Conservation (phyloP, 2,113 vertebrate species). For the Anthoscopus minutus region DNA sequence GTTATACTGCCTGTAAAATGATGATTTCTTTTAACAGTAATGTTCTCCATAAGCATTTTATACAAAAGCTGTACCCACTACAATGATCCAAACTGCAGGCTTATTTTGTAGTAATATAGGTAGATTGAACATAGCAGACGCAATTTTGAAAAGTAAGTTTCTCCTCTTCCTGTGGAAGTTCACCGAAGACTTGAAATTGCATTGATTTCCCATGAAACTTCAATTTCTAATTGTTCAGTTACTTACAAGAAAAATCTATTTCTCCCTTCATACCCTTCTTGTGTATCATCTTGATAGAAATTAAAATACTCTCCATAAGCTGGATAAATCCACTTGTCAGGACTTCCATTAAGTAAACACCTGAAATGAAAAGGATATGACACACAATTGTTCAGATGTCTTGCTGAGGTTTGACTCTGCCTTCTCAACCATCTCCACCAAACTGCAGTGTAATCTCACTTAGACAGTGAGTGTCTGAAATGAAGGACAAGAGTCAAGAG, state of each 20-base stretch:
- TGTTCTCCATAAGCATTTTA: background rate
- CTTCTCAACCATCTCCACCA: background rate
- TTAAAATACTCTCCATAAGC: background rate
- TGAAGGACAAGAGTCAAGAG: background rate
- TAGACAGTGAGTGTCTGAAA: background rate
- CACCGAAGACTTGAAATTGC: background rate
- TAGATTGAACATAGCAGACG: background rate
- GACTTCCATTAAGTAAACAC: background rate
- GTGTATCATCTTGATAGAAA: background rate
- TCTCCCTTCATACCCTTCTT: background rate
- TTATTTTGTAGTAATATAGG: constrained; percentile 11
- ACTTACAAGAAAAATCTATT: background rate
- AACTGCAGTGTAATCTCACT: background rate
- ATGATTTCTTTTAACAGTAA: background rate
- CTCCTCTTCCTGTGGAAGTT: background rate
- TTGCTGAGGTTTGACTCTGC: background rate
- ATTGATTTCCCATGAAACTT: background rate
- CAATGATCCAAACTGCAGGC: background rate
- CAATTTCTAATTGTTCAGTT: background rate
- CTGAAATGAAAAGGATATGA: background rate
- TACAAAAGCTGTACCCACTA: background rate
- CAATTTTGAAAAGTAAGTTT: constrained; percentile 25
- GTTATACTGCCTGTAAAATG: background rate
- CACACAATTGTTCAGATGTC: background rate
- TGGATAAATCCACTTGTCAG: background rate